phyloP scores from a whole-genome alignment of 2,797 vertebrate genomes.

The Epinephelus awoara region DNA sequence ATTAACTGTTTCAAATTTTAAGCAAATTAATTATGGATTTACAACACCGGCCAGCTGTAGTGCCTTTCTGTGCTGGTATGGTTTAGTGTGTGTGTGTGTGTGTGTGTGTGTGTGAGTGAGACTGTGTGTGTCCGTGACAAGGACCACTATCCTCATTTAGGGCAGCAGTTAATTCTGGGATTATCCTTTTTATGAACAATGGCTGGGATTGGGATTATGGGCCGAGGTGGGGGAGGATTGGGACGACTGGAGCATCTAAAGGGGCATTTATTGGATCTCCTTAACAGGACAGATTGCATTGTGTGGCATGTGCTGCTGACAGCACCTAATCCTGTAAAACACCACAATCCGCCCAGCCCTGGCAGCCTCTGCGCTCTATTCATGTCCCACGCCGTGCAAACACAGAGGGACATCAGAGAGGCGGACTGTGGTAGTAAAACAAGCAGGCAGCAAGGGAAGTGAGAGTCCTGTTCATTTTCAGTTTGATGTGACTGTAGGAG shows the following conservation, averaged over 20 bases:
- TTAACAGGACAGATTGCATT: conserved; percentile 60
- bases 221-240: conserved; percentile 34
- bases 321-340: conserved; percentile 46
- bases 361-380: not conserved
- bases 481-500: not conserved
- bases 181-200: conserved; percentile 65
- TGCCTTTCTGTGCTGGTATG: not conserved
- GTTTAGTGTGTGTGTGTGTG: not conserved
- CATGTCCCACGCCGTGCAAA: not conserved
- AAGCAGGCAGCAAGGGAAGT: too few relatives aligned
- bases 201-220: conserved; percentile 62
- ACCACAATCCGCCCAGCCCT: not conserved
- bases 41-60: not conserved
- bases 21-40: not conserved
- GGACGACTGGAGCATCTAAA: conserved; percentile 35
- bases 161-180: conserved; percentile 57
- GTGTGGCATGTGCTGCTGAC: conserved; percentile 45
- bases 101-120: not conserved
- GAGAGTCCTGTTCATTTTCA: not conserved
- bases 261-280: conserved; percentile 50
- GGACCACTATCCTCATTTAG: conserved; percentile 22
- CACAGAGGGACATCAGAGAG: not conserved
- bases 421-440: not conserved
- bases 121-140: conserved; percentile 6
- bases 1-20: not conserved